Evolutionary conservation across 2,888 invertebrate genomes (phyloP), one percentile per base, ranked within the genome.

Genomic region (Miltochrista miniata): DNA sequence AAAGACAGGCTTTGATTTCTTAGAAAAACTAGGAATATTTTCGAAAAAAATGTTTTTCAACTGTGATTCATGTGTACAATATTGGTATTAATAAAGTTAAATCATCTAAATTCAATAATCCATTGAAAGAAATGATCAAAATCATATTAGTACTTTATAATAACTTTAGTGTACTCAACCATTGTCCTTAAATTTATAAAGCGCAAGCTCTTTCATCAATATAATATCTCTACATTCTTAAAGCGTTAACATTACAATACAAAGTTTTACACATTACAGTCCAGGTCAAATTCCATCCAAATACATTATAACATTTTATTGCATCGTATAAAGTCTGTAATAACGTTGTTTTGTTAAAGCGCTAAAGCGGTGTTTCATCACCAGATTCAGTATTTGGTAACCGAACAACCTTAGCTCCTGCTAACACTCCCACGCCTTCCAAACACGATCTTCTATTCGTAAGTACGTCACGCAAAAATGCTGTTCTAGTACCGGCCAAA

Each of bases 311-410:
- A 68, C 57, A 61, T 74, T 81, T 81, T 87, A 86, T 83, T 87
- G 85, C 87, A 89, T 86, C 82, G 83, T 81, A 61, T 59, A 78
- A 71, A 81, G 79, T 84, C 72, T 70, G 65, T 79, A 77, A 76
- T 73, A 74, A 70, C 70, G 68, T 67, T 51, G 61, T 49, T 60
- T 50, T 62, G 58, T 60, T 66, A 52, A 72, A 81, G 70, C 80
- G 86, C 84, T 91, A 90, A 81, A 90, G 87, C 46, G 87, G 87
- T 33, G 91, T 90, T 68, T 91, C 90, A 54, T 89, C 86, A 11
- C 89, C 87, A 15, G 85, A 73, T 64, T 89, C 90, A 57, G 72
- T 81, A 54, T 76, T 76, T 10, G 87, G 89, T 44, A 90, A 68
- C 69, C 91, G 82, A 58, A 91, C 88, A 57, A 83, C 86, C 68